These are phyloP conservation scores for Trissolcus basalis DNA, from an alignment of 1,140 invertebrate species.

Conservation along the genomic window DNA sequence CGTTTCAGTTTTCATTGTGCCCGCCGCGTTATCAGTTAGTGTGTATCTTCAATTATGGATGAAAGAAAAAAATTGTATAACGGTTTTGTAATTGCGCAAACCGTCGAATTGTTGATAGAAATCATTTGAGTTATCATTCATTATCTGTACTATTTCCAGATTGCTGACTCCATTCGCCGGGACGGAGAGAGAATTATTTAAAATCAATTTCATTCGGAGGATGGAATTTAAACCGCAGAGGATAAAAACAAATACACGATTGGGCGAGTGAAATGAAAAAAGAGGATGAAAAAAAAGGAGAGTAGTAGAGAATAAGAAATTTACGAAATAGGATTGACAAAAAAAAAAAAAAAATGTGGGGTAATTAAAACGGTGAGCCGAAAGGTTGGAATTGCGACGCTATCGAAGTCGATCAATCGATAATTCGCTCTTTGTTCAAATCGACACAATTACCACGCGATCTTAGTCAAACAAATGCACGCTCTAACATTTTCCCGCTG, in stretches of 20 bases:
- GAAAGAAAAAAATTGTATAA: slow-evolving; percentile 22
- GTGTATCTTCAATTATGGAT: slow-evolving; percentile 27
- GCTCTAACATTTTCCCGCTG: slow-evolving; percentile 36
- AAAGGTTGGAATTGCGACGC: background rate
- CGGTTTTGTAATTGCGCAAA: slow-evolving; percentile 18
- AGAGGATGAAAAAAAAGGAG: too few relatives aligned
- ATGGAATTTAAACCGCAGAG: too few relatives aligned
- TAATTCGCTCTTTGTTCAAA: slow-evolving; percentile 21
- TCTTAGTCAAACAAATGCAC: slow-evolving; percentile 33
- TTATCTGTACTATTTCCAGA: slow-evolving; percentile 28
- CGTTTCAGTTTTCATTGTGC: slow-evolving; percentile 4
- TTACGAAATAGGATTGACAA: background rate
- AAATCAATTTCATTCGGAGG: too few relatives aligned
- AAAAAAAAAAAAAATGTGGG: background rate
- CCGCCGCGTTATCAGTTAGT: slow-evolving; percentile 12
- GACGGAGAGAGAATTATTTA: too few relatives aligned
- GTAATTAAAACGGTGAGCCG: background rate
- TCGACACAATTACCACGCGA: slow-evolving; percentile 33
- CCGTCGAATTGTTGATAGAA: slow-evolving; percentile 12
- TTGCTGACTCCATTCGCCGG: too few relatives aligned
- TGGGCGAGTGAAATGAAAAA: too few relatives aligned
- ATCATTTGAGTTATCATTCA: slow-evolving; percentile 2
- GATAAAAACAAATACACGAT: too few relatives aligned
- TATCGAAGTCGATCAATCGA: slow-evolving; percentile 20
- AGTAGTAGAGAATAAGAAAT: too few relatives aligned